These are phyloP conservation scores for Panzeria rudis DNA, from an alignment of 2,888 invertebrate genomes.

Conservation along the genomic window DNA sequence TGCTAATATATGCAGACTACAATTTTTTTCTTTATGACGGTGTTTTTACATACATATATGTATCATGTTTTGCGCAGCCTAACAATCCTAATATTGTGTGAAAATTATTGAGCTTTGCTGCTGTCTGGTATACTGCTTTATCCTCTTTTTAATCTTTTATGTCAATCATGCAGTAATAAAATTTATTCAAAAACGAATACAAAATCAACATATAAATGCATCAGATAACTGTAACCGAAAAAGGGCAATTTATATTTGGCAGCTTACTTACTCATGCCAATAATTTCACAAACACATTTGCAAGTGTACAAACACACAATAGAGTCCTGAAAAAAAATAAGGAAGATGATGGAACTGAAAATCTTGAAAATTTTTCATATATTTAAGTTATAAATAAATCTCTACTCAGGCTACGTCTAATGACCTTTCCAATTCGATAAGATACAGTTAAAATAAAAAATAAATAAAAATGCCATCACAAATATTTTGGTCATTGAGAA, in stretches of 20 bases:
- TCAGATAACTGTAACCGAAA: conserved; percentile 42
- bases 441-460: neutral
- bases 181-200: conserved; percentile 39
- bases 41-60: too few species aligned
- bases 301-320: neutral
- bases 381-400: conserved; percentile 51
- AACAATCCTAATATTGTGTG: too few species aligned
- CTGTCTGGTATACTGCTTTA: too few species aligned
- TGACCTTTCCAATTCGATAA: conserved; percentile 5
- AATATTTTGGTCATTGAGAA: neutral
- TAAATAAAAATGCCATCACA: neutral
- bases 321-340: neutral
- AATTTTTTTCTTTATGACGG: too few species aligned
- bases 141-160: neutral
- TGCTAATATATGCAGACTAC: too few species aligned
- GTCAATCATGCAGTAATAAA: conserved; percentile 60
- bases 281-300: conserved; percentile 21
- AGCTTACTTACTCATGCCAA: conserved; percentile 41
- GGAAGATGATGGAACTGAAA: neutral
- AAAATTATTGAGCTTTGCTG: too few species aligned
- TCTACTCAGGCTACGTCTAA: neutral
- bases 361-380: conserved; percentile 24
- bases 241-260: conserved; percentile 14
- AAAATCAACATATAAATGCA: conserved; percentile 58
- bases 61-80: too few species aligned